phyloP scores from a whole-genome alignment of 2,113 vertebrate genomes.

The Thalassarche chlororhynchos region DNA sequence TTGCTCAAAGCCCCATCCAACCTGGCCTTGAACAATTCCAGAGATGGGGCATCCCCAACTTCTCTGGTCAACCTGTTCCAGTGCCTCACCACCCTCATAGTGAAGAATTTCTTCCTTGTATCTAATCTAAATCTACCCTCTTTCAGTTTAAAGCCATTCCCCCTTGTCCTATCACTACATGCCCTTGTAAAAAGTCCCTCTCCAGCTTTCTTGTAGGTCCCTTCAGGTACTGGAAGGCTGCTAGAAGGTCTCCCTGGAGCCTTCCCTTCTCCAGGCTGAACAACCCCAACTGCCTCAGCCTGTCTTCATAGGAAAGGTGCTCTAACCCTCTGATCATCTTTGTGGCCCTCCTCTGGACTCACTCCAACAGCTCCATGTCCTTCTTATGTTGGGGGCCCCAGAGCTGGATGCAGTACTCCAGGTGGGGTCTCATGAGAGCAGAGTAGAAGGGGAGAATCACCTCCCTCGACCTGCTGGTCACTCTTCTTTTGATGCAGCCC shows the following conservation, averaged over 20 bases:
- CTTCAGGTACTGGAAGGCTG: not conserved
- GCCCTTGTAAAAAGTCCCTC: no score
- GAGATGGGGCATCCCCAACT: not conserved
- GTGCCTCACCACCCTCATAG: not conserved
- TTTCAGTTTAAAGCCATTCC: not conserved
- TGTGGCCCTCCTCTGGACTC: no score
- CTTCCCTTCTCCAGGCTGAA: not conserved
- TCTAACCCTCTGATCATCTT: not conserved
- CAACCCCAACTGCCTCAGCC: not conserved
- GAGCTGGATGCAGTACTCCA: not conserved
- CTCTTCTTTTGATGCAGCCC: no score
- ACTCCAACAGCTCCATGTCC: not conserved
- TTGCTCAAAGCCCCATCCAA: not conserved
- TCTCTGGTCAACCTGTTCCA: not conserved
- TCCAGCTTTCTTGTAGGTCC: not conserved
- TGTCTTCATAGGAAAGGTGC: not conserved
- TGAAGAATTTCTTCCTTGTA: not conserved
- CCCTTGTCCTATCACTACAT: no score
- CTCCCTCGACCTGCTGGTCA: not conserved
- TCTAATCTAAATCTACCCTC: not conserved
- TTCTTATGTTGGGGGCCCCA: not conserved
- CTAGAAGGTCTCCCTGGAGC: not conserved
- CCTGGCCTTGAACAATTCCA: not conserved
- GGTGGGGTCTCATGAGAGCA: not conserved
- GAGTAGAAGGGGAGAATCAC: not conserved